phyloP scores from a whole-genome alignment of 2,113 vertebrate species.

The Oryctolagus cuniculus region DNA sequence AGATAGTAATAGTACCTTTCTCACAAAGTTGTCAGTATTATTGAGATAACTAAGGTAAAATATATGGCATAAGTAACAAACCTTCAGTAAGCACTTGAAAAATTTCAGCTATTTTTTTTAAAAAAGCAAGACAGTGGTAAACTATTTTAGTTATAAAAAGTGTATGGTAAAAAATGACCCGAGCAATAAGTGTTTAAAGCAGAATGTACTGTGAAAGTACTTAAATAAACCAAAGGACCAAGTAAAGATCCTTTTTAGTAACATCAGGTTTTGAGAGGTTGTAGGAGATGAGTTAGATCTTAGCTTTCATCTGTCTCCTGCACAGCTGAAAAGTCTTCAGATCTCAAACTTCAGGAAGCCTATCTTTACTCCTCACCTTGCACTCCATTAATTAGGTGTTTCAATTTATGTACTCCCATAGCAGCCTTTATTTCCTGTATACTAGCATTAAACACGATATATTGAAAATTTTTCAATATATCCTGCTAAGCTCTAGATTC shows the following conservation, averaged over 20 bases:
- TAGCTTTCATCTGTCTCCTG: not conserved
- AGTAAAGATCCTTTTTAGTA: not conserved
- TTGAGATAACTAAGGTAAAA: not conserved
- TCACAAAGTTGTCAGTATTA: not conserved
- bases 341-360: not conserved
- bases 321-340: not conserved
- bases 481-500: not conserved
- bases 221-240: slow-evolving; percentile 5
- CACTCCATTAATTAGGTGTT: not conserved
- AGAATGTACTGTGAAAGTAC: not conserved
- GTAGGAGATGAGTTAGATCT: not conserved
- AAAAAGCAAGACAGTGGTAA: not conserved
- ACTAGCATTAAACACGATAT: not conserved
- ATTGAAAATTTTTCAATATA: not conserved
- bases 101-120: not conserved
- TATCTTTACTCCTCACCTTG: not conserved
- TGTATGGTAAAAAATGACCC: not conserved
- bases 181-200: slow-evolving; percentile 20
- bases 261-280: not conserved
- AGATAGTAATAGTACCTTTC: not conserved
- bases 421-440: not conserved
- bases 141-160: slow-evolving; percentile 21
- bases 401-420: not conserved
- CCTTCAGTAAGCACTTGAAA: not conserved
- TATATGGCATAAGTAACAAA: not conserved